A percentile compares a stretch with the other conserved stretches of the same genome.
Evolutionary conservation across 2,113 vertebrate species (phyloP).

Genomic region (Neodontobutis hainanensis): DNA sequence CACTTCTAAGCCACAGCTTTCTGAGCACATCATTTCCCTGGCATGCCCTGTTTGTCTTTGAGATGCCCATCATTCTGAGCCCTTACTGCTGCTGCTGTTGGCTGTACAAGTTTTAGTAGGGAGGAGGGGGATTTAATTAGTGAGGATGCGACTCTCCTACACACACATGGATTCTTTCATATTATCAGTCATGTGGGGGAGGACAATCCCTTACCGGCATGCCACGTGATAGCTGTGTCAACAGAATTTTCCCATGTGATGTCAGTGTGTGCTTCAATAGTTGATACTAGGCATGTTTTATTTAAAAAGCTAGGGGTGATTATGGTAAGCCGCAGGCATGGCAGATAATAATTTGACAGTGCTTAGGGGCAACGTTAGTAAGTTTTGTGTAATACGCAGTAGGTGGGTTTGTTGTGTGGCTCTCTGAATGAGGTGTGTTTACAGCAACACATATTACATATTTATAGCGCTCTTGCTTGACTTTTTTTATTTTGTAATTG

Average conservation of each 20-base stretch:
- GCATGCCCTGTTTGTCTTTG: constrained; percentile 14
- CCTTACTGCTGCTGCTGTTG: constrained; percentile 16
- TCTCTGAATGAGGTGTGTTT: not conserved
- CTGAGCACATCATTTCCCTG: constrained; percentile 19
- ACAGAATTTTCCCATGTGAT: constrained; percentile 45
- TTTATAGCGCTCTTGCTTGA: no score
- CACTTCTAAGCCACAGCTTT: constrained; percentile 6
- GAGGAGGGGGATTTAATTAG: constrained; percentile 61
- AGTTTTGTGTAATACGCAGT: constrained; percentile 10
- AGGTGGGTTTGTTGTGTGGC: constrained; percentile 5
- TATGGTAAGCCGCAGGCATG: constrained; percentile 42
- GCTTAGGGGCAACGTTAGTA: constrained; percentile 30
- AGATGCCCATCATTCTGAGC: constrained; percentile 30
- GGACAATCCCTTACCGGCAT: constrained; percentile 40
- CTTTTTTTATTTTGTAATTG: not conserved
- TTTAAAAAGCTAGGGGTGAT: constrained; percentile 47
- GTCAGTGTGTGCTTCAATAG: constrained; percentile 45
- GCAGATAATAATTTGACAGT: constrained; percentile 38
- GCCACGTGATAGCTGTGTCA: constrained; percentile 57
- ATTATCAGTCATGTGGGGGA: constrained; percentile 63
- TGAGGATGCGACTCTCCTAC: constrained; percentile 47
- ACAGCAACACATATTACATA: not conserved
- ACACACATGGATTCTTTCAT: constrained; percentile 45
- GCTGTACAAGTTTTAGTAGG: constrained; percentile 34
- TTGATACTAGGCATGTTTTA: constrained; percentile 45